Evolutionary conservation across 2,888 invertebrate genomes (phyloP).

Genomic region (Rhingia rostrata): DNA sequence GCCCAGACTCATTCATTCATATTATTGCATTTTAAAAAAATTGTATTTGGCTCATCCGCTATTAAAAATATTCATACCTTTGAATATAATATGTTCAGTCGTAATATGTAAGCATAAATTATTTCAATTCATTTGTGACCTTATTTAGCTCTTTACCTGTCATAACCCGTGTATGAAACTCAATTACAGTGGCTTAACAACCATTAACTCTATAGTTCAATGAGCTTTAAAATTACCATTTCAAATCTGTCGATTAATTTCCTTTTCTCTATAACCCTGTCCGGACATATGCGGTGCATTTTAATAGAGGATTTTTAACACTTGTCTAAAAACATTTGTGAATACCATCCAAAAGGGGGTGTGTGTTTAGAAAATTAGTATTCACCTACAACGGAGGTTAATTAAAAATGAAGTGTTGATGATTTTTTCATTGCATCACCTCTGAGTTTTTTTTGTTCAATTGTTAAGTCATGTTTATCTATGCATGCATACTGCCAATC

Average conservation of each 20-base stretch:
- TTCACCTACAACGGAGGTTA: conserved; percentile 44
- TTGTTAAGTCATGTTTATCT: conserved; percentile 24
- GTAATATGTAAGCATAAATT: too few relatives aligned
- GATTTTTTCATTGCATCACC: conserved; percentile 43
- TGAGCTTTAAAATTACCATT: not conserved
- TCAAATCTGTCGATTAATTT: not conserved
- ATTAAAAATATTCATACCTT: too few relatives aligned
- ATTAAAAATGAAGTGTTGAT: conserved; percentile 63
- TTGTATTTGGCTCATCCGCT: too few relatives aligned
- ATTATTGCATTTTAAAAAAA: too few relatives aligned
- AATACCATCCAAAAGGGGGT: conserved; percentile 21
- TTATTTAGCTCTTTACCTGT: too few relatives aligned
- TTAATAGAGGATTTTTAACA: conserved; percentile 29
- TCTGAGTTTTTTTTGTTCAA: conserved; percentile 17
- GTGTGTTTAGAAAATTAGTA: conserved; percentile 54
- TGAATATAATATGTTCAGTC: too few relatives aligned
- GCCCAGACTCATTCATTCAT: too few relatives aligned
- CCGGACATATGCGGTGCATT: conserved; percentile 21
- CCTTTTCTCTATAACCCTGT: not conserved
- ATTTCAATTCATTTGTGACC: too few relatives aligned
- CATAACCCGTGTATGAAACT: too few relatives aligned
- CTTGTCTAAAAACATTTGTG: conserved; percentile 15
- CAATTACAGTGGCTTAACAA: not conserved
- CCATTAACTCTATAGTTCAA: conserved; percentile 7
- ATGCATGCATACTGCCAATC: conserved; percentile 17